Percentiles rank a stretch among this genome's conserved stretches.
These are phyloP conservation scores for Apteryx mantelli DNA, from an alignment of 2,113 vertebrate species.

Conservation along the genomic window DNA sequence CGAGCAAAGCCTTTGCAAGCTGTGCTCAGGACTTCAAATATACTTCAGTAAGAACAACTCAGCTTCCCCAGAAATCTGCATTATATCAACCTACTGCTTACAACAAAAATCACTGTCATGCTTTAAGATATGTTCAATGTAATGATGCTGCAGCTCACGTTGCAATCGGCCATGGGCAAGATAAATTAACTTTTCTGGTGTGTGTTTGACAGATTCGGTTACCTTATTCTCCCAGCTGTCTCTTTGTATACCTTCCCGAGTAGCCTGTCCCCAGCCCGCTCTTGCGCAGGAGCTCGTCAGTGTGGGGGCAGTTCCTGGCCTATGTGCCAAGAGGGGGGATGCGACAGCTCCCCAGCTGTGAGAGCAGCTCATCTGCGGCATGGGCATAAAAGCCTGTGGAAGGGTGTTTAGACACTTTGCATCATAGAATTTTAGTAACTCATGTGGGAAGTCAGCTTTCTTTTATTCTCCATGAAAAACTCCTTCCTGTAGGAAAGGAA, in stretches of 20 bases:
- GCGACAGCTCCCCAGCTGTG: background rate
- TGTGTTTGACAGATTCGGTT: background rate
- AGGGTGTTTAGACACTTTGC: conserved; percentile 20
- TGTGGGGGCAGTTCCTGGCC: accelerated
- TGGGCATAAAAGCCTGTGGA: background rate
- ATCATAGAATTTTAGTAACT: background rate
- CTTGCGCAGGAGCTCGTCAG: background rate
- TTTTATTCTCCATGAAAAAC: background rate
- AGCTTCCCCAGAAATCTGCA: background rate
- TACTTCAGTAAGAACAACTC: background rate
- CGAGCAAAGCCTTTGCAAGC: background rate
- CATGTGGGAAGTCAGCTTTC: background rate
- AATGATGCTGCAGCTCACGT: accelerated
- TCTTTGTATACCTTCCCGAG: background rate
- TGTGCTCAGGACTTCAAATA: background rate
- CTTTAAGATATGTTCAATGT: background rate
- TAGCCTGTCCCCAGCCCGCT: background rate
- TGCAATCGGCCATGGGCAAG: background rate
- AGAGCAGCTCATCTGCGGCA: background rate
- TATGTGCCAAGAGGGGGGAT: background rate
- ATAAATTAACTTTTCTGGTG: background rate
- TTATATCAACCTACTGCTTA: background rate
- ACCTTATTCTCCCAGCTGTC: background rate
- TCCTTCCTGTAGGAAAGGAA: background rate
- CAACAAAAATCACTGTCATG: background rate